These are phyloP conservation scores for Drosophila navojoa DNA, from an alignment of 1,140 invertebrate species.

Conservation along the genomic window DNA sequence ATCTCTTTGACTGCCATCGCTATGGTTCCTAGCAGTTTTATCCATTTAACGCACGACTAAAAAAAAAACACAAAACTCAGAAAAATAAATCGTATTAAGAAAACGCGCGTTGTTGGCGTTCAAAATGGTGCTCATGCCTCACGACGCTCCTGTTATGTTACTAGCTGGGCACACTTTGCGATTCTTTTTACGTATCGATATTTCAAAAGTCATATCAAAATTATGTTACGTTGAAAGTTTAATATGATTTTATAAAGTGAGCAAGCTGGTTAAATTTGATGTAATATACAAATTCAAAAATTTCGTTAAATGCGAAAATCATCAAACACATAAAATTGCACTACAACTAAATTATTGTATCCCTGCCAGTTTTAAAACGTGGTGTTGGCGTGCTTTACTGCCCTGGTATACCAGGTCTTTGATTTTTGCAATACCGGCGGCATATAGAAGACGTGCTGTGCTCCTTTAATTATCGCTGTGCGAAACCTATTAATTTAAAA, in stretches of 20 bases:
- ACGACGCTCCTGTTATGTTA: not conserved
- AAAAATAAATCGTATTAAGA: constrained; percentile 32
- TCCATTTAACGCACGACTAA: constrained; percentile 49
- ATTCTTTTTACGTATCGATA: constrained; percentile 10
- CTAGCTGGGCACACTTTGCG: constrained; percentile 22
- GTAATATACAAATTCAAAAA: not conserved
- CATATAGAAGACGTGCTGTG: constrained; percentile 25
- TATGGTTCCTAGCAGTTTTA: constrained; percentile 34
- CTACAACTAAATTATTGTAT: constrained; percentile 11
- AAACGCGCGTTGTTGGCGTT: constrained; percentile 61
- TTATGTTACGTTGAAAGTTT: not conserved
- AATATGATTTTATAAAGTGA: not conserved
- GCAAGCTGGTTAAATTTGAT: not conserved
- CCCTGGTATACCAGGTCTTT: constrained; percentile 27
- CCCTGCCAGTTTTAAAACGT: constrained; percentile 41
- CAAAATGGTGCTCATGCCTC: constrained; percentile 60
- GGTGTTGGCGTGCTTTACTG: not conserved
- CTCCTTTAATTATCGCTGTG: constrained; percentile 15
- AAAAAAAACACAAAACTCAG: constrained; percentile 17
- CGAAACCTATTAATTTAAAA: constrained; percentile 6
- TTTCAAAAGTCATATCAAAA: not conserved
- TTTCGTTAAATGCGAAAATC: not conserved
- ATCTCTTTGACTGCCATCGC: constrained; percentile 44
- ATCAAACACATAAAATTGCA: not conserved
- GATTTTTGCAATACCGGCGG: constrained; percentile 34